phyloP scores from a whole-genome alignment of 1,140 invertebrate genomes.

The Globodera ellingtonae region DNA sequence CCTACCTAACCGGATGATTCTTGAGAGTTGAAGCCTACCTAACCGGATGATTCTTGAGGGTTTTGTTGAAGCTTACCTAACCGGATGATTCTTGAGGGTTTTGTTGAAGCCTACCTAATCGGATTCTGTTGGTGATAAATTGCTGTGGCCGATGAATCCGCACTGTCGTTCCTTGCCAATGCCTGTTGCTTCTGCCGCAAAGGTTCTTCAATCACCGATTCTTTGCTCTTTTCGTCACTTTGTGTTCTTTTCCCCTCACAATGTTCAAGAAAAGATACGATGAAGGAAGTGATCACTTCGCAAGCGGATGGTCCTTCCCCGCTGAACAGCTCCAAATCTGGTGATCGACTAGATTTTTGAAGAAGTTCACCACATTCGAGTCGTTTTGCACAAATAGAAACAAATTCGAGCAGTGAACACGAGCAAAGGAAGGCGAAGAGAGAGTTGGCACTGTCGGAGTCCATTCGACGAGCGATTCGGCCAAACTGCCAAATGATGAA shows the following conservation, averaged over 20 bases:
- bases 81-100: too few relatives aligned
- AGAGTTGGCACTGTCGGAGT: neutral
- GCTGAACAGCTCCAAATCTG: neutral
- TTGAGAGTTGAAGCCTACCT: too few relatives aligned
- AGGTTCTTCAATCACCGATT: too few relatives aligned
- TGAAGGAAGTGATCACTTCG: slow-evolving; percentile 7
- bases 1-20: too few relatives aligned
- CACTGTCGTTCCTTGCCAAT: neutral
- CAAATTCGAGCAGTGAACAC: slow-evolving; percentile 10
- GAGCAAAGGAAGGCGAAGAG: neutral
- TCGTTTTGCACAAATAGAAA: neutral
- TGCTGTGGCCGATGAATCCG: neutral
- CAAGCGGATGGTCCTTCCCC: neutral
- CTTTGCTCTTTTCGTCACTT: neutral
- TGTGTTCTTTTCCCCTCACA: neutral
- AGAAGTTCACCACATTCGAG: neutral
- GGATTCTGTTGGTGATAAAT: neutral
- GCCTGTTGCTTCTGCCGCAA: neutral
- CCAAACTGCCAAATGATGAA: neutral
- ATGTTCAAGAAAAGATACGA: neutral
- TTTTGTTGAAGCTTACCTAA: too few relatives aligned
- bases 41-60: too few relatives aligned
- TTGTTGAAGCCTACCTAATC: neutral
- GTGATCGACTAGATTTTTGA: neutral
- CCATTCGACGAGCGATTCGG: neutral